Base-by-base conservation (phyloP, 92 coral and sea anemone species). In the Heteractis magnifica region DNA sequence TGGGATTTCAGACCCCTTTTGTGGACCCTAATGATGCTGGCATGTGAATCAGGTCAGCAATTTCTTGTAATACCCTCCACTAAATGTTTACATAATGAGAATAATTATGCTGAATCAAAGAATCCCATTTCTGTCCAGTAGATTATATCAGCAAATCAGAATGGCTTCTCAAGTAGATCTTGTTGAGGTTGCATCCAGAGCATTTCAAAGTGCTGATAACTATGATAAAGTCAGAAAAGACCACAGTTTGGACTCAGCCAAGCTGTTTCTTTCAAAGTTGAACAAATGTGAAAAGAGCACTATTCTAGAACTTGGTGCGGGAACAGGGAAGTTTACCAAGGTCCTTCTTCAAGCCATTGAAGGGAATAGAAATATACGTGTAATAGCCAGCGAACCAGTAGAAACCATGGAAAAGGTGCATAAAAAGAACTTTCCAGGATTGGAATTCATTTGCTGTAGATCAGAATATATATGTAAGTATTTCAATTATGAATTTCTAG, bases 381-480 rank as follows among this genome's bases (percentile, higher is more conserved):
- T 88, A 4, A 55, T 84, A 34, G 65, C 91, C 13, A 82, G 87
- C 52, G 91, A 88, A 49, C 91, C 91, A 14, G 50, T 88, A n/a
- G 78, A 88, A 41, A 78, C 76, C 18, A 88, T 88, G 91, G 83
- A 79, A 49, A 56, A 84, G 79, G 79, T 84, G 70, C 80, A 79
- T 52, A 73, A 48, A 76, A 68, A 51, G 58, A 84, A 72, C 60
- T 56, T 71, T 44, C 91, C 91, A 8, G 85, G 64, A 79, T 64
- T 77, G 19, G 78, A 84, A 21, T 64, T 88, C 49, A 84, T 88
- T 51, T 82, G 75, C 41, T 88, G 91, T 80, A 71, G 56, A 44
- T 82, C 88, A 8, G 91, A 88, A 50, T 75, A 80, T 10, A 88
- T 88, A 71, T 74, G 91, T 88, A 80, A 83, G 91, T 77, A 21